Evolutionary conservation across 2,888 invertebrate species (phyloP).

Genomic region (Coleophora flavipennella): DNA sequence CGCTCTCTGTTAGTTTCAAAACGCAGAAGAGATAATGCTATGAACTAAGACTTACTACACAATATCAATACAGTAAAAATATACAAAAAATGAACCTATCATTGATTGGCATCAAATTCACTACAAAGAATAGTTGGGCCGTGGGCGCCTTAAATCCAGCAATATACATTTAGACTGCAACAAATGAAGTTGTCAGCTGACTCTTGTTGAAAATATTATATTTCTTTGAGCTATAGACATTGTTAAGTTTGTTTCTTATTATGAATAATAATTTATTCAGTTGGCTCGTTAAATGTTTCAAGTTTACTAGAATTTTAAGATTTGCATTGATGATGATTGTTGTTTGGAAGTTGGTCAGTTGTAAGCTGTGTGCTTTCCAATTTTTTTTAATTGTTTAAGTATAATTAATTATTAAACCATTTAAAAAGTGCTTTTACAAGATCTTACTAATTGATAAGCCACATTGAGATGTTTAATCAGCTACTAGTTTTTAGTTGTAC

Average conservation of each 20-base stretch:
- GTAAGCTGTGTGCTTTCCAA: conserved; percentile 67
- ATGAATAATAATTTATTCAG: conserved; percentile 72
- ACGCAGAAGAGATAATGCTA: conserved; percentile 72
- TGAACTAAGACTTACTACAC: conserved; percentile 49
- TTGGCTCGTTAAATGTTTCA: conserved; percentile 73
- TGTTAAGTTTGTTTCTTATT: conserved; percentile 71
- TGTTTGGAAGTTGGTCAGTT: conserved; percentile 63
- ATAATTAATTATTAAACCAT: conserved; percentile 67
- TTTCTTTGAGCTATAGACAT: conserved; percentile 71
- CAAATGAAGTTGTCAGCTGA: conserved; percentile 54
- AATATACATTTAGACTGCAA: too few relatives aligned
- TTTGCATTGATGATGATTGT: conserved; percentile 67
- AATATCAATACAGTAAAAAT: conserved; percentile 69
- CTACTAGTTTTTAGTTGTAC: conserved; percentile 73
- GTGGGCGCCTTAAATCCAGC: too few relatives aligned
- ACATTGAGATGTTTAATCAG: conserved; percentile 72
- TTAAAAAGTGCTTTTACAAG: conserved; percentile 70
- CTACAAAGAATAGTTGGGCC: conserved; percentile 18
- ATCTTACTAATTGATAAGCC: conserved; percentile 70
- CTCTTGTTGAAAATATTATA: conserved; percentile 68
- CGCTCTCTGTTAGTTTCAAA: conserved; percentile 69
- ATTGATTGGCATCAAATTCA: conserved; percentile 56
- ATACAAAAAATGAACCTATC: conserved; percentile 50
- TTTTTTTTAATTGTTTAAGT: conserved; percentile 71
- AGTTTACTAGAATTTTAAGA: conserved; percentile 71